Base-by-base conservation (phyloP, 2,888 invertebrate genomes). In the Melanchra persicariae region DNA sequence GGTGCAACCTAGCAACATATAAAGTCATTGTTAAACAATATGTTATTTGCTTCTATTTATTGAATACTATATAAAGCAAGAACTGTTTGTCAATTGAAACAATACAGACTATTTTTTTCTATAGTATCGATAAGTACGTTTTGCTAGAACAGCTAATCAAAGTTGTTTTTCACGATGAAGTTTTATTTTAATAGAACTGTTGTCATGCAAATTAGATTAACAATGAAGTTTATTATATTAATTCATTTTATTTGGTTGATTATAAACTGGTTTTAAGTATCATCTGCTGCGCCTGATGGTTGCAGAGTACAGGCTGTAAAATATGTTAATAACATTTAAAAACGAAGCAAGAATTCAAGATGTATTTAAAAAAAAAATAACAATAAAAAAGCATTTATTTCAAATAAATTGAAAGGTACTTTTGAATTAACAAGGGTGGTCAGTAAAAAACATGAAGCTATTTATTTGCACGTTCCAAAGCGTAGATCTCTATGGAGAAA, bases 21-120 rank as follows among this genome's bases (percentile, higher is more conserved):
- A 45, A 60, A 40, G 51, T 64, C 57, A 34, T 61, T 45, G 62
- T 37, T 59, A 34, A 78, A 66, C 58, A 63, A 49, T 59, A 70
- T 24, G 47, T 63, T 70, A 24, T 37, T 64, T 64, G 45, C 49
- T 30, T 77, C 12, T 62, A 54, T 30, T 30, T n/a, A 22, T n/a
- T 47, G 49, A 54, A 69, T n/a, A 22, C 22, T 54, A 24, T 59
- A n/a, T n/a, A n/a, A n/a, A 26, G n/a, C 51, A 15, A 24, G 19
- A 45, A 30, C 37, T 30, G 15, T 43, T 43, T 60, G 19, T 60
- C 37, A 26, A 26, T 40, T 17, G 40, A 59, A 43, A 43, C 49
- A 55, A 68, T 45, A 51, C 30, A 40, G 37, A 19, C n/a, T 40
- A 52, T 58, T 49, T 57, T 51, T 5, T 62, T 54, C 6, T 63